Base-by-base conservation (phyloP, 2,797 vertebrate species). In the Pipistrellus nathusii region DNA sequence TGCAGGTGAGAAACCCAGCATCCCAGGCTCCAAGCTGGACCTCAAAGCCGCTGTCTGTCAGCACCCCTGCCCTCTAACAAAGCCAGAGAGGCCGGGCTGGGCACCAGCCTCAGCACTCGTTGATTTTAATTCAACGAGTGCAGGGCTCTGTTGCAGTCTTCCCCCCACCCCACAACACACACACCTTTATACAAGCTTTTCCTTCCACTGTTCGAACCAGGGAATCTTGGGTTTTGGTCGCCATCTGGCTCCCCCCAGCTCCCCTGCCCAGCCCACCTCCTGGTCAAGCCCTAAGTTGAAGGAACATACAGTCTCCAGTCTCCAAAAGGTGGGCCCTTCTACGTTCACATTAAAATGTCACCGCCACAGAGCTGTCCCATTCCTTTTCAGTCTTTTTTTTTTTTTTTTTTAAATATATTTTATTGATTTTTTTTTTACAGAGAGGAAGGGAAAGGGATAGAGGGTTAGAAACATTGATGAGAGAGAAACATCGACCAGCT, bases 1-100 rank as follows among this genome's bases (percentile, higher is more conserved):
- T 99, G 97, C 2, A 15, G 21, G 46, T 0, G 12, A 57, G 21
- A 77, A 78, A 8, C 8, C 2, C 8, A 6, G 4, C 0, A 4
- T 6, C 71, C 25, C 23, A 32, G 53, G 10, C 14, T 21, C 13
- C 12, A 0, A 0, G 2, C 38, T 9, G 59, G 11, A 27, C 14
- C 59, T 38, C 25, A 3, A 3, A 80, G 44, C 41, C 38, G 2
- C n/a, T 12, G 30, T 21, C 18, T 10, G 4, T 23, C 30, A 2
- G 55, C 7, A 23, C 11, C 76, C 25, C 78, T 18, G 18, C 55
- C 17, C 0, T 27, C 46, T 21, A 14, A 2, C 13, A 18, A 5
- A 4, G 10, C 41, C 62, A 35, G 17, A 14, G 21, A 8, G n/a
- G 10, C 2, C 4, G 18, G 57, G 48, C 21, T 2, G 4, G 46